Evolutionary conservation across 2,113 vertebrate species (phyloP).

Genomic region (Varanus salvator): DNA sequence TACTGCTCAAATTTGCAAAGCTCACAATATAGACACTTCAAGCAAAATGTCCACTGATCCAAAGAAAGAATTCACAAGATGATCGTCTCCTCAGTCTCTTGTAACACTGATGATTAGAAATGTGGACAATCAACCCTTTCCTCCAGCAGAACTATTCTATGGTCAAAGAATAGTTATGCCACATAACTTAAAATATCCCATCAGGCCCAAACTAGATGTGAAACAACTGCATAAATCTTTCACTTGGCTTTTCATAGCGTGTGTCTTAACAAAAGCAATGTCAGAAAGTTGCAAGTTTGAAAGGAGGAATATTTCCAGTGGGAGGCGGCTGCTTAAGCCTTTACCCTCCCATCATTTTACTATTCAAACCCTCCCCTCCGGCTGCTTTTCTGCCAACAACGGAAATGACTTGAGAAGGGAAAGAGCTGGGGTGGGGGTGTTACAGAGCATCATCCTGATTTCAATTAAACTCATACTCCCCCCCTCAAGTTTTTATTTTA

Average conservation of each 20-base stretch:
- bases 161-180: background rate
- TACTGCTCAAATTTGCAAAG: conserved; percentile 57
- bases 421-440: background rate
- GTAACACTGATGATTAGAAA: conserved; percentile 66
- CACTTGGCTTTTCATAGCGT: background rate
- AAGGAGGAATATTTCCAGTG: background rate
- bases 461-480: background rate
- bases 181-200: background rate
- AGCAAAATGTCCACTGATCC: conserved; percentile 67
- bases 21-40: conserved; percentile 62
- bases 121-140: conserved; percentile 53
- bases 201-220: background rate
- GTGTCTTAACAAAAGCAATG: background rate
- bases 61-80: conserved; percentile 59
- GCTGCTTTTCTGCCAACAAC: background rate
- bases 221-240: background rate
- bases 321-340: background rate
- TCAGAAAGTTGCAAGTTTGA: background rate
- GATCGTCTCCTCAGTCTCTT: conserved; percentile 58
- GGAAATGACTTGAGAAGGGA: too few relatives aligned
- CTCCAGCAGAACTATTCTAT: conserved; percentile 28
- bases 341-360: background rate
- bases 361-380: background rate
- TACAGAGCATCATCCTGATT: background rate
- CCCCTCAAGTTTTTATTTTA: background rate